A percentile compares a stretch with the other conserved stretches of the same genome.
Conservation (phyloP, 2,888 invertebrate genomes). For the Hololepta plana region DNA sequence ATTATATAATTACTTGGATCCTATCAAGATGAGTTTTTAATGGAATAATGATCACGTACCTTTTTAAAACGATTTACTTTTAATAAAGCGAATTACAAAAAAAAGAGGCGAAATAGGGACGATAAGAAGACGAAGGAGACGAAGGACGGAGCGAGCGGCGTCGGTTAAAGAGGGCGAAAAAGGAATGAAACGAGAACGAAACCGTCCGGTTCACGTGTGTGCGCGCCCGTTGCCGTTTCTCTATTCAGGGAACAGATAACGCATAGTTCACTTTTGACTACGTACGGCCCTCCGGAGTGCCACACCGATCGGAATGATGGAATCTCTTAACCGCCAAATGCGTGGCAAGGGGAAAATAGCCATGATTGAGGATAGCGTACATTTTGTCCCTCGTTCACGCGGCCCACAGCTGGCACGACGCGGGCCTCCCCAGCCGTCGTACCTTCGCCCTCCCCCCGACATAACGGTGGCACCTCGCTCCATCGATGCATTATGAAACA, state of each 20-base stretch:
- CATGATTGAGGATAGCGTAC: conserved; percentile 29
- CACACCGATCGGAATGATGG: conserved; percentile 31
- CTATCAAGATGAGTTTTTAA: no score
- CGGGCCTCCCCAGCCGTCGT: conserved; percentile 1
- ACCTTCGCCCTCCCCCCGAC: conserved; percentile 3
- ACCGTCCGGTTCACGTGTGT: conserved; percentile 14
- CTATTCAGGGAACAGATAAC: no score
- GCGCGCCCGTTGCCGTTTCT: conserved; percentile 22
- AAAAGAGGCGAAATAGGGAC: no score
- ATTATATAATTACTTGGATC: no score
- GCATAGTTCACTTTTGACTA: conserved; percentile 27
- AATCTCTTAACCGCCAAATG: conserved; percentile 31
- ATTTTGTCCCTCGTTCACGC: conserved; percentile 10
- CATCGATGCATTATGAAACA: conserved; percentile 26
- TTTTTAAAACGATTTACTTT: no score
- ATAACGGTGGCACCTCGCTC: background rate
- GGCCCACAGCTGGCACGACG: conserved; percentile 10
- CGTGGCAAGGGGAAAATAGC: conserved; percentile 29
- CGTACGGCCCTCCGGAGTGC: conserved; percentile 28
- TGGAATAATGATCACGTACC: no score
- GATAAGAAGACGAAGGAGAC: no score
- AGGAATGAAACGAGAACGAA: conserved; percentile 2
- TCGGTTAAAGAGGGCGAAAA: background rate
- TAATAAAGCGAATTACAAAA: no score
- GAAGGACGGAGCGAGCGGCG: no score